These are phyloP conservation scores for Poecilobothrus nobilitatus DNA, from an alignment of 2,888 invertebrate species.

Conservation along the genomic window DNA sequence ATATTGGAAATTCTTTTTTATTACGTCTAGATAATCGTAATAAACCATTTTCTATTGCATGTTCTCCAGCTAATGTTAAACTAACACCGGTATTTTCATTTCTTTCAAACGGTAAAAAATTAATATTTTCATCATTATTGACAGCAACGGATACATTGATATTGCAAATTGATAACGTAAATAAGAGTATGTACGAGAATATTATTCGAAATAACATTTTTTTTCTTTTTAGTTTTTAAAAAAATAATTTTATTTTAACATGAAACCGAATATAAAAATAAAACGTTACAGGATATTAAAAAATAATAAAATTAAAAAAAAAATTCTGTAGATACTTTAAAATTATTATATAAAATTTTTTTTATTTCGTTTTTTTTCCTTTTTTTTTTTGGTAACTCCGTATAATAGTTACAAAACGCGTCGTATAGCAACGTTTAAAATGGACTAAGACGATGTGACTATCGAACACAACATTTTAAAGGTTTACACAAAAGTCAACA, in stretches of 20 bases:
- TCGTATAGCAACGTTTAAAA: neutral
- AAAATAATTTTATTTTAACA: too few species aligned
- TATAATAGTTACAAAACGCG: neutral
- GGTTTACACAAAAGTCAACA: neutral
- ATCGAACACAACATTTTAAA: neutral
- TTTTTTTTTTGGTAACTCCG: neutral
- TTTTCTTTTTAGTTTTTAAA: too few species aligned
- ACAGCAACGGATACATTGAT: neutral
- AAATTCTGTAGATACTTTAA: too few species aligned
- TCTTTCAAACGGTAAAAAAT: neutral
- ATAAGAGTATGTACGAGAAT: too few species aligned
- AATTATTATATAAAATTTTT: too few species aligned
- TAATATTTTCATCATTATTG: neutral
- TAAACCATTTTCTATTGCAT: neutral
- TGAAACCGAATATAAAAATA: too few species aligned
- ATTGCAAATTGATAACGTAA: too few species aligned
- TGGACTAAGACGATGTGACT: neutral
- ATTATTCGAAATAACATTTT: too few species aligned
- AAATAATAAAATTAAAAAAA: too few species aligned
- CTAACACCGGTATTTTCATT: neutral
- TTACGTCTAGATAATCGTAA: neutral
- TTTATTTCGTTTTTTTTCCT: too few species aligned
- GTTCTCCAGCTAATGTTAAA: conserved; percentile 1
- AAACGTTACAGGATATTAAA: too few species aligned
- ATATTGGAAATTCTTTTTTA: neutral